phyloP scores from a whole-genome alignment of 2,113 vertebrate genomes.

The Anoplopoma fimbria region DNA sequence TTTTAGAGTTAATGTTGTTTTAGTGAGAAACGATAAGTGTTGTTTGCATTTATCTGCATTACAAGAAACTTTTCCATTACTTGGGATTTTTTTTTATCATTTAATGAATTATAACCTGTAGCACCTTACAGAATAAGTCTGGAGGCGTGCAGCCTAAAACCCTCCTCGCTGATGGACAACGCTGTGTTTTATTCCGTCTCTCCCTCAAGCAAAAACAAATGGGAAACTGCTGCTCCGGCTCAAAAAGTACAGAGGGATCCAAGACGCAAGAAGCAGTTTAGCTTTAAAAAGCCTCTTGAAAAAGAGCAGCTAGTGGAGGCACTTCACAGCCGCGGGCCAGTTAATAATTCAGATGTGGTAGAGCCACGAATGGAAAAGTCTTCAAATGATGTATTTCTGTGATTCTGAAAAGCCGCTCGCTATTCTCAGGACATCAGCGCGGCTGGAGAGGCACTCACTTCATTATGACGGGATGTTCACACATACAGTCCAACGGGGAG shows the following conservation, averaged over 20 bases:
- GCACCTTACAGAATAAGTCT: neutral
- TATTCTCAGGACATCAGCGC: constrained; percentile 38
- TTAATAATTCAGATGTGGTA: constrained; percentile 76
- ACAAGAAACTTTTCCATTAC: neutral
- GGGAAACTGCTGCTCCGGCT: constrained; percentile 37
- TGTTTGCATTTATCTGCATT: neutral
- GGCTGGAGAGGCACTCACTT: neutral
- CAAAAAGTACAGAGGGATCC: neutral
- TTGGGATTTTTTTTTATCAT: neutral
- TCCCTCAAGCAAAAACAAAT: constrained; percentile 33
- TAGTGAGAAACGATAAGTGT: neutral
- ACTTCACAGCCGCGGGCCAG: constrained; percentile 52
- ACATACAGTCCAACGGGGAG: constrained; percentile 19
- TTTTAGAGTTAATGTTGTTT: neutral
- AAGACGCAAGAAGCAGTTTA: constrained; percentile 45
- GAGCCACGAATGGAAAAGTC: constrained; percentile 46
- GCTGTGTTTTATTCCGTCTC: neutral
- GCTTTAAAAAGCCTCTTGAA: constrained; percentile 63
- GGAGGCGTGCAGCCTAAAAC: neutral
- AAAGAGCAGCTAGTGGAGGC: constrained; percentile 45
- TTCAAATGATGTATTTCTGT: constrained; percentile 65
- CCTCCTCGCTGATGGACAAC: neutral
- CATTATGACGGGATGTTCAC: constrained; percentile 29
- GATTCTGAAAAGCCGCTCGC: constrained; percentile 26
- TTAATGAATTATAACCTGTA: constrained; percentile 12